Evolutionary conservation across 2,113 vertebrate species (phyloP), one percentile per base, ranked within the genome.

Genomic region (Bostrychus sinensis): DNA sequence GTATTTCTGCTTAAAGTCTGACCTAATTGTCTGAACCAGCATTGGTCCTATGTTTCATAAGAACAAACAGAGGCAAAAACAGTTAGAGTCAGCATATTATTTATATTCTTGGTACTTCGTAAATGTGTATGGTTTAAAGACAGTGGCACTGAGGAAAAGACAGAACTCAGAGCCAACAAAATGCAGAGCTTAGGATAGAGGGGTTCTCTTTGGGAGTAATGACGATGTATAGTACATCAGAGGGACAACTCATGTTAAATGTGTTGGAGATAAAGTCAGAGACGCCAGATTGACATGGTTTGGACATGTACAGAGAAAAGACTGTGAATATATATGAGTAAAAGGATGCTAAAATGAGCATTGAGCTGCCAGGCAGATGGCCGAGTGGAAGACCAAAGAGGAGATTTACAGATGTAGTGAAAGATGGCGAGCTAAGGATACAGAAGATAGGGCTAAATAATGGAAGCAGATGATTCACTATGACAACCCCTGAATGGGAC

Each of bases 1-100:
- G 61, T 95, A 98, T 70, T 98, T 98, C 81, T 96, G 91, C 64
- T 97, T 98, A 79, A 98, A 98, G 69, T 98, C 96, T 0, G 96
- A 96, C 65, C 97, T 91, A 74, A 96, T 91, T 28, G 91, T 92
- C 56, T 98, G 96, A 56, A 98, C 91, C 62, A 98, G 89, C 87
- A 92, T 93, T 32, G 96, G 91, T 64, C 96, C 96, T 98, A 72
- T 78, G 26, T 38, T 10, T 51, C 34, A 42, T 9, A 2, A 19
- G 1, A 51, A 38, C 3, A 28, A 39, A 19, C 34, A 20, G 20
- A 53, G 32, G 37, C 23, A 19, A 25, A 32, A 26, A 10, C 25
- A 45, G n/a, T 28, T 5, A 36, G 16, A n/a, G 20, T 16, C 13
- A 48, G 22, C 12, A 14, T 16, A 26, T 14, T 28, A 23, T 23